These are phyloP conservation scores for Bubo blakistoni DNA, from an alignment of 2,113 vertebrate species.

Conservation along the genomic window DNA sequence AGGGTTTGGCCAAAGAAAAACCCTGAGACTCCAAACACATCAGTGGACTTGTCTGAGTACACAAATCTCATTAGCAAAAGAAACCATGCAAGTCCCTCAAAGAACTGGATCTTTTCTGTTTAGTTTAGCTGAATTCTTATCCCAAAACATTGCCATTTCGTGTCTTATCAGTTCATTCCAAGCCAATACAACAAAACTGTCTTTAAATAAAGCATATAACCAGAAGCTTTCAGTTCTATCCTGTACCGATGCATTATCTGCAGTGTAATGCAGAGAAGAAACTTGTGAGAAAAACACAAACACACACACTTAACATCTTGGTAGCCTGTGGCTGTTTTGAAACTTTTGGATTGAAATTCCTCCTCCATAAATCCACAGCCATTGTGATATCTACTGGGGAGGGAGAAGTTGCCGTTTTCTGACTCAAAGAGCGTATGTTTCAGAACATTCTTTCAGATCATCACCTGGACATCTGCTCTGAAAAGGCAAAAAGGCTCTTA, in stretches of 20 bases:
- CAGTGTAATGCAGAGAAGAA: not conserved
- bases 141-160: not conserved
- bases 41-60: not conserved
- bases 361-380: not conserved
- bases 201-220: not conserved
- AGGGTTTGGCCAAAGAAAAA: not conserved
- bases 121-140: not conserved
- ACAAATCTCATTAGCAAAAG: not conserved
- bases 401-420: not conserved
- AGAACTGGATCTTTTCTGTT: not conserved
- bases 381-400: not conserved
- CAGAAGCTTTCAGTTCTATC: not conserved
- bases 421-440: not conserved
- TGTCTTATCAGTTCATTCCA: not conserved
- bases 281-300: not conserved
- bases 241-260: not conserved
- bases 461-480: not conserved
- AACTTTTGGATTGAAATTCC: not conserved
- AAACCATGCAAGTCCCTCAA: not conserved
- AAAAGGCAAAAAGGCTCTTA: not conserved
- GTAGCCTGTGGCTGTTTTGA: not conserved
- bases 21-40: accelerated
- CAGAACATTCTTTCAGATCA: not conserved
- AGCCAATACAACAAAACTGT: not conserved
- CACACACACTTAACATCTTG: not conserved